phyloP scores from a whole-genome alignment of 2,888 invertebrate genomes.

The Ariolimax columbianus region DNA sequence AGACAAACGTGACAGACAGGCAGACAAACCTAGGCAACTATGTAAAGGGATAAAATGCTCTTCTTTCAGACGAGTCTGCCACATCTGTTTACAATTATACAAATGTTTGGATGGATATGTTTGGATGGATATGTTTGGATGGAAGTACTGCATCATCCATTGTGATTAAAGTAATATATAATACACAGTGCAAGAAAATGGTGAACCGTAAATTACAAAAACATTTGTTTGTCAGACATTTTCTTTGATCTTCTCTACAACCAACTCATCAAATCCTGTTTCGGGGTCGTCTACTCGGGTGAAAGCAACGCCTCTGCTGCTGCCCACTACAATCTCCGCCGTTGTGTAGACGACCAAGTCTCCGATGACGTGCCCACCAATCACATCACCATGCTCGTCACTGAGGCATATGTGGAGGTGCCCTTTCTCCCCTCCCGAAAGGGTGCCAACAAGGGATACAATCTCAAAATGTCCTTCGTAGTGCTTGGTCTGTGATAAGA shows the following conservation, averaged over 20 bases:
- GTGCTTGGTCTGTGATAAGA: background rate
- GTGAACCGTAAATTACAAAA: background rate
- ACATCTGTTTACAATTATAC: no score
- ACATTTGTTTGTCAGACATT: background rate
- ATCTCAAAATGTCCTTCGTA: conserved; percentile 76
- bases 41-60: no score
- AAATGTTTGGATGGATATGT: no score
- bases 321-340: conserved; percentile 78
- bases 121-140: no score
- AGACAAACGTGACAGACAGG: no score
- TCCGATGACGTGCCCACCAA: conserved; percentile 79
- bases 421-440: conserved; percentile 74
- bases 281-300: conserved; percentile 62
- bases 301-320: conserved; percentile 65
- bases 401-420: conserved; percentile 79
- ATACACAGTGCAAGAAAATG: no score
- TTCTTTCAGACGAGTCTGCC: no score
- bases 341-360: conserved; percentile 78
- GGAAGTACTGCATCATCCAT: no score
- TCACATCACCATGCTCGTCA: conserved; percentile 74
- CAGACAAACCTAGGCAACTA: no score
- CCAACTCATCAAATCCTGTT: conserved; percentile 71
- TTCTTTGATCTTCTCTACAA: conserved; percentile 52
- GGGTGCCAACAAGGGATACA: conserved; percentile 78
- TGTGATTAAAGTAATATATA: no score